These are phyloP conservation scores for Hypena proboscidalis DNA, from an alignment of 2,888 invertebrate species.

Conservation along the genomic window DNA sequence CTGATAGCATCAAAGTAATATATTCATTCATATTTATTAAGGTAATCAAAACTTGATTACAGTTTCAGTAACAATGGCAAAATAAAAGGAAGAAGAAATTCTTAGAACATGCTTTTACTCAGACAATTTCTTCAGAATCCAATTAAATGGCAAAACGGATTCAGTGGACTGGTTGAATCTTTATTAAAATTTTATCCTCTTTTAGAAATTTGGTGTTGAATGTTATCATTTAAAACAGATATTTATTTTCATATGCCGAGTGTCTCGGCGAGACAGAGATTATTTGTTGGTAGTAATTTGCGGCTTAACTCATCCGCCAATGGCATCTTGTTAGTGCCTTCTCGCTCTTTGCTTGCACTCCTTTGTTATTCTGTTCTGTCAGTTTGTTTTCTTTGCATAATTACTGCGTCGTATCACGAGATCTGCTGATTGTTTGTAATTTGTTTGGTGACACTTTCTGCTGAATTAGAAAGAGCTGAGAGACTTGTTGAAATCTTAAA, in stretches of 20 bases:
- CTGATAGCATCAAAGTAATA: not conserved
- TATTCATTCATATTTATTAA: not conserved
- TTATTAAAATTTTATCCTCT: conserved; percentile 14
- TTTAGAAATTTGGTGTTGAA: conserved; percentile 22
- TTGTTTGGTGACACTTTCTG: conserved; percentile 20
- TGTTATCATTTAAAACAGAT: conserved; percentile 34
- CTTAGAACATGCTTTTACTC: not conserved
- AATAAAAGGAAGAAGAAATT: not conserved
- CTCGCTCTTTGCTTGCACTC: conserved; percentile 40
- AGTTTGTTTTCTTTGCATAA: conserved; percentile 34
- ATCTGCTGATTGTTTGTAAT: conserved; percentile 22
- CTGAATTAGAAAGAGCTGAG: not conserved
- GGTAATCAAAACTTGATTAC: not conserved
- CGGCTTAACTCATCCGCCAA: conserved; percentile 41
- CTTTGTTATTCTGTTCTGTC: conserved; percentile 35
- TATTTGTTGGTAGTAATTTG: conserved; percentile 43
- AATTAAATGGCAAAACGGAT: conserved; percentile 4
- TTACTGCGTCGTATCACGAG: conserved; percentile 24
- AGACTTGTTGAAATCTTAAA: not conserved
- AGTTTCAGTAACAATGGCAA: not conserved
- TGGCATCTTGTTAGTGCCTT: conserved; percentile 45
- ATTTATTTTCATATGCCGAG: conserved; percentile 32
- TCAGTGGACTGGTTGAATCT: conserved; percentile 20
- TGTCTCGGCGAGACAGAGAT: conserved; percentile 33
- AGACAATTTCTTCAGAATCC: not conserved